Percentiles rank a stretch among this genome's conserved stretches.
Evolutionary conservation across 2,113 vertebrate genomes (phyloP).

Genomic region (Actenoides hombroni): DNA sequence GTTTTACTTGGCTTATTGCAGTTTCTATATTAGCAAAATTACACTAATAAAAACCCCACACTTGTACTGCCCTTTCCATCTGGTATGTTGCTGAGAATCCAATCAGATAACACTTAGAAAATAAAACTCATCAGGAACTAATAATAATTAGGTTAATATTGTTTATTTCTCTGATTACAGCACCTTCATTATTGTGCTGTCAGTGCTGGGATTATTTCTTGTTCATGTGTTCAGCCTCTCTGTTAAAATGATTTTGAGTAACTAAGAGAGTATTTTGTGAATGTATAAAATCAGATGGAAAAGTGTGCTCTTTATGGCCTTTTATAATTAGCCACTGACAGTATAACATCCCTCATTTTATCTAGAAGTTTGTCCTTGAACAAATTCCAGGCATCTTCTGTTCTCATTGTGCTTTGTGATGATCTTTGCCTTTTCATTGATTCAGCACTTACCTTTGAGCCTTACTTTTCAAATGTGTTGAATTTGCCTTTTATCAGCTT

Average conservation of each 20-base stretch:
- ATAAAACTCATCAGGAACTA: background rate
- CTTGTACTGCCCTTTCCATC: background rate
- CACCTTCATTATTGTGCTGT: background rate
- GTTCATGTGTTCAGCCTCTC: background rate
- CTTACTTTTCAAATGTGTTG: conserved; percentile 57
- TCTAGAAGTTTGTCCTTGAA: conserved; percentile 42
- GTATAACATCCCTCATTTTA: background rate
- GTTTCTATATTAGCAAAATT: background rate
- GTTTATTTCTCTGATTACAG: background rate
- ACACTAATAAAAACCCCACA: background rate
- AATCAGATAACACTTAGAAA: background rate
- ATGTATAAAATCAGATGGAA: background rate
- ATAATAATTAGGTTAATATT: background rate
- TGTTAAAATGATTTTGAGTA: background rate
- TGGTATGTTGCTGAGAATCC: background rate
- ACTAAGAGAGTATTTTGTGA: background rate
- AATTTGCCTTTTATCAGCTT: conserved; percentile 56
- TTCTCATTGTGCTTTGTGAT: conserved; percentile 27
- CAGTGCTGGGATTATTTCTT: background rate
- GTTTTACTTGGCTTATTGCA: background rate
- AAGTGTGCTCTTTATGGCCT: background rate
- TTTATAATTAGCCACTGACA: background rate
- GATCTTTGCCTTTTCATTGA: conserved; percentile 59
- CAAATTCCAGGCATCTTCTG: background rate
- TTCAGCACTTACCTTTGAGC: conserved; percentile 51